Conservation (phyloP, 2,888 invertebrate species). For the Heliconius ismenius region DNA sequence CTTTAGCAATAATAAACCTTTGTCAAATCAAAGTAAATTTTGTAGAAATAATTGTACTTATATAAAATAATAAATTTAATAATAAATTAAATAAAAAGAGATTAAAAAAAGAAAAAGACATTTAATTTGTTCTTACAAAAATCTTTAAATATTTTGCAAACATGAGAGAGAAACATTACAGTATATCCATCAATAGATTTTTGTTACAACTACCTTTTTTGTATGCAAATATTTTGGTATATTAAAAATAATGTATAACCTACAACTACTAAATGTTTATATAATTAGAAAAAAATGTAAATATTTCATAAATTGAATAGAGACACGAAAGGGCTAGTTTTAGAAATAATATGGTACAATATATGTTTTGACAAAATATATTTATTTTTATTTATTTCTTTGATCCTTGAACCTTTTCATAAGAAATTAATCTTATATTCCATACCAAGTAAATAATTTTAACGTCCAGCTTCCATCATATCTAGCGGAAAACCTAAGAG, state of each 20-base stretch:
- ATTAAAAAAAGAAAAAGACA: conserved; percentile 16
- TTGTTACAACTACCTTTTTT: conserved; percentile 2
- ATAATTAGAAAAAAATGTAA: conserved; percentile 46
- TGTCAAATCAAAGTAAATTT: conserved; percentile 12
- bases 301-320: conserved; percentile 43
- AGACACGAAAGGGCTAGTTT: conserved; percentile 44
- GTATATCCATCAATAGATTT: conserved; percentile 7
- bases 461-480: conserved; percentile 88
- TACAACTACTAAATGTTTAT: conserved; percentile 39
- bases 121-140: conserved; percentile 20
- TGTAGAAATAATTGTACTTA: not conserved
- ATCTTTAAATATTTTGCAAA: conserved; percentile 8
- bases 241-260: conserved; percentile 34
- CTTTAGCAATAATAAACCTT: conserved; percentile 2
- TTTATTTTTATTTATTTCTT: conserved; percentile 32
- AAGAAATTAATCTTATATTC: not conserved
- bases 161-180: not conserved
- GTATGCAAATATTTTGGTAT: conserved; percentile 26
- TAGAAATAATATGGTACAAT: conserved; percentile 47
- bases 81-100: conserved; percentile 16
- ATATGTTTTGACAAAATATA: conserved; percentile 48
- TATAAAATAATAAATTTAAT: no score
- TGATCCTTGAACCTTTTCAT: not conserved
- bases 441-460: conserved; percentile 43
- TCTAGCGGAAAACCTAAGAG: conserved; percentile 88